phyloP scores from a whole-genome alignment of 2,113 vertebrate species.

The Microtus pennsylvanicus region DNA sequence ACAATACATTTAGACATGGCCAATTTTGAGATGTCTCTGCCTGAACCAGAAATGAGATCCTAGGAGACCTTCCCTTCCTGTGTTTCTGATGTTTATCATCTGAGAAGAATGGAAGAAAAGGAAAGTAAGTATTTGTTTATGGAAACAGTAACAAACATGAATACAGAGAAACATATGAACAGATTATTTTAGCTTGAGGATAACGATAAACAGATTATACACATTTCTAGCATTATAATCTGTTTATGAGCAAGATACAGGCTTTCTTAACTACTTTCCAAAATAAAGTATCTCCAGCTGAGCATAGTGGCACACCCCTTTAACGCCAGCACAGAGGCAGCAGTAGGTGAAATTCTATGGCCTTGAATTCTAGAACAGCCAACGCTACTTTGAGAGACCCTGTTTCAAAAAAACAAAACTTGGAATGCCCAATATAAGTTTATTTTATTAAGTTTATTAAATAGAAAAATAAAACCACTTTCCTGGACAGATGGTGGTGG shows the following conservation, averaged over 20 bases:
- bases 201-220: neutral
- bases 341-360: neutral
- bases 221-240: neutral
- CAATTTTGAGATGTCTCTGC: neutral
- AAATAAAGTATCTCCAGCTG: neutral
- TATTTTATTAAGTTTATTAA: too few species aligned
- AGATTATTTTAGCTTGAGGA: neutral
- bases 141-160: neutral
- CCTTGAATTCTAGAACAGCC: neutral
- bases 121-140: neutral
- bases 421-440: neutral
- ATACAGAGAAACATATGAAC: neutral
- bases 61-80: neutral
- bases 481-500: too few species aligned
- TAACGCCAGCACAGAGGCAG: neutral
- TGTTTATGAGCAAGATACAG: neutral
- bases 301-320: neutral
- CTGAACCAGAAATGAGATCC: neutral
- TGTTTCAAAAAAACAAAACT: neutral
- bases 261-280: conserved; percentile 6
- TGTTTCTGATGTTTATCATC: neutral
- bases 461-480: neutral
- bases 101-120: neutral
- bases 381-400: neutral
- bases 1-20: neutral